Conservation (phyloP, 2,888 invertebrate genomes). For the Chrysodeixis includens region DNA sequence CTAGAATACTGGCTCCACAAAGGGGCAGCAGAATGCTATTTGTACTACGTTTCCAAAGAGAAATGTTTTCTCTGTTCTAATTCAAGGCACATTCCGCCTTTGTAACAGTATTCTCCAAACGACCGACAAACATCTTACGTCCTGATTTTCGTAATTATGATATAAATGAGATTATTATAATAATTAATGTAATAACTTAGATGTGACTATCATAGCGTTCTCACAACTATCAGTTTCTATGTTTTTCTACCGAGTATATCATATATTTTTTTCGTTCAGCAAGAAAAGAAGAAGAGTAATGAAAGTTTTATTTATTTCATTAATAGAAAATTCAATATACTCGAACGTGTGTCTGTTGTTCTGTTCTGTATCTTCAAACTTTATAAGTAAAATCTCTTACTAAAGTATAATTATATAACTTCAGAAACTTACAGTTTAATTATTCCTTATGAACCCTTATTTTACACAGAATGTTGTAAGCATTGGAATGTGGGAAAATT, state of each 20-base stretch:
- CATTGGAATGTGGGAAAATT: neutral
- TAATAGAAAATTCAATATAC: neutral
- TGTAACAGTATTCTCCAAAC: neutral
- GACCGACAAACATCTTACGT: neutral
- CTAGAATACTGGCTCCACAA: neutral
- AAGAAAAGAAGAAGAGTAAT: neutral
- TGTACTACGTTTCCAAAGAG: neutral
- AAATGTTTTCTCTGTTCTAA: neutral
- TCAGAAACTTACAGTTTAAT: no score
- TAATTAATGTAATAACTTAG: neutral
- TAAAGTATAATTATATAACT: no score
- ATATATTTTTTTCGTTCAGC: no score
- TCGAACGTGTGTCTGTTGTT: no score
- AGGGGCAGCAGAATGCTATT: no score
- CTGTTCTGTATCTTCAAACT: no score
- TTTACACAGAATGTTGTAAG: neutral
- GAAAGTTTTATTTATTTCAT: neutral
- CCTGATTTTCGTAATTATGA: neutral
- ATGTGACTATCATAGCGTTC: no score
- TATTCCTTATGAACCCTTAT: no score
- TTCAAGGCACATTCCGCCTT: slow-evolving; percentile 5
- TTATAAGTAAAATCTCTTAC: no score
- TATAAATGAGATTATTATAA: neutral
- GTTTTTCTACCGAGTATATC: no score
- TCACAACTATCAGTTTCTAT: no score